phyloP scores from a whole-genome alignment of 2,797 vertebrate species.

The Trachops cirrhosus region DNA sequence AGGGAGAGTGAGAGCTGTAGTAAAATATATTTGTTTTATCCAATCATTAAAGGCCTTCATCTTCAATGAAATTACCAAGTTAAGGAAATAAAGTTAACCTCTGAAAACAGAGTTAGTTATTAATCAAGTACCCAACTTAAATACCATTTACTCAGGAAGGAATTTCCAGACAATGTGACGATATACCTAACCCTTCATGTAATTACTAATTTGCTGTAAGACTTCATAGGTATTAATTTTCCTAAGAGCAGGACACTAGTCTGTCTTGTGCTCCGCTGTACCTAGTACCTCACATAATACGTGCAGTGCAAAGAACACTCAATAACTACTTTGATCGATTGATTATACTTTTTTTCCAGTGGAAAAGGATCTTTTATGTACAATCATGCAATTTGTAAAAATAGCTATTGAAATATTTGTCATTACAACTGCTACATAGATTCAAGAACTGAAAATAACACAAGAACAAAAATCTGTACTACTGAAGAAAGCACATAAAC shows the following conservation, averaged over 20 bases:
- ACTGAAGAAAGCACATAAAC: background rate
- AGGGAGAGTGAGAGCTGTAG: background rate
- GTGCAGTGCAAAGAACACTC: background rate
- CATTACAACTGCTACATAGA: background rate
- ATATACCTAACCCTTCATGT: background rate
- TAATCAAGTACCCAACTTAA: background rate
- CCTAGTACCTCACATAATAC: background rate
- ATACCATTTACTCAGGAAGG: background rate
- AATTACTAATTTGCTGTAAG: background rate
- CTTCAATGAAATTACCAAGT: background rate
- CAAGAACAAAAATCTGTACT: background rate
- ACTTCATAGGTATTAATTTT: background rate
- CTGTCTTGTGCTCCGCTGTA: background rate
- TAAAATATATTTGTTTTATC: background rate
- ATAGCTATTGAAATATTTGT: background rate
- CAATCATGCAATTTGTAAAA: background rate
- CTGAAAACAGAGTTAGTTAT: background rate
- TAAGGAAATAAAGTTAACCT: background rate
- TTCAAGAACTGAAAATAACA: background rate
- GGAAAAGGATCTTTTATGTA: background rate
- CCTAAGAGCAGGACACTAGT: background rate
- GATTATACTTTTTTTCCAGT: background rate
- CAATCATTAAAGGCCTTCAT: background rate
- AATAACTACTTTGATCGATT: background rate
- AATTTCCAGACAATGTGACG: background rate